Evolutionary conservation across 2,113 vertebrate genomes (phyloP).

Genomic region (Bucco capensis): DNA sequence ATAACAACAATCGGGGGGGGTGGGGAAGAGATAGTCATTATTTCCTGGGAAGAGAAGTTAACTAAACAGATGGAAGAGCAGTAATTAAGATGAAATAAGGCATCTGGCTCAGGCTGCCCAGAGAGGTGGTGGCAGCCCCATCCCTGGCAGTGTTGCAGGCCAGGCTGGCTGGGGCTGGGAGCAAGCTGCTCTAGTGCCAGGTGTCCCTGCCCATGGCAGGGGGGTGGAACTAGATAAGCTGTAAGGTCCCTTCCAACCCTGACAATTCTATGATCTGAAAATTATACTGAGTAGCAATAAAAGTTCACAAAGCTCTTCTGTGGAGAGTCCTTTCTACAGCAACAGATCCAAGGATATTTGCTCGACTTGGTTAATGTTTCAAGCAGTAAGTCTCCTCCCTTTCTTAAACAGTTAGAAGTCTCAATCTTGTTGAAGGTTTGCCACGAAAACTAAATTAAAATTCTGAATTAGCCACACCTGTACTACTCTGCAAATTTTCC

Average conservation of each 20-base stretch:
- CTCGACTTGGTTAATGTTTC: background rate
- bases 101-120: no score
- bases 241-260: no score
- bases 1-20: background rate
- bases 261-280: no score
- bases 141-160: no score
- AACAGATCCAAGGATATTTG: background rate
- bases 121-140: no score
- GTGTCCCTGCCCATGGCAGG: no score
- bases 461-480: background rate
- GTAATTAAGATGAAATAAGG: background rate
- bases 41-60: background rate
- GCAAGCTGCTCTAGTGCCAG: no score
- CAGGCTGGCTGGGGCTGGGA: no score
- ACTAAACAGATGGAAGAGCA: background rate
- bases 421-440: background rate
- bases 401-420: background rate
- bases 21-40: background rate
- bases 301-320: background rate
- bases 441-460: background rate
- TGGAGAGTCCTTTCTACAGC: background rate
- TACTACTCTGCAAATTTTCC: background rate
- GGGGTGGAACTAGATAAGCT: no score
- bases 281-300: background rate
- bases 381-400: background rate